Evolutionary conservation across 2,888 invertebrate species (phyloP).

Genomic region (Helleia helle): DNA sequence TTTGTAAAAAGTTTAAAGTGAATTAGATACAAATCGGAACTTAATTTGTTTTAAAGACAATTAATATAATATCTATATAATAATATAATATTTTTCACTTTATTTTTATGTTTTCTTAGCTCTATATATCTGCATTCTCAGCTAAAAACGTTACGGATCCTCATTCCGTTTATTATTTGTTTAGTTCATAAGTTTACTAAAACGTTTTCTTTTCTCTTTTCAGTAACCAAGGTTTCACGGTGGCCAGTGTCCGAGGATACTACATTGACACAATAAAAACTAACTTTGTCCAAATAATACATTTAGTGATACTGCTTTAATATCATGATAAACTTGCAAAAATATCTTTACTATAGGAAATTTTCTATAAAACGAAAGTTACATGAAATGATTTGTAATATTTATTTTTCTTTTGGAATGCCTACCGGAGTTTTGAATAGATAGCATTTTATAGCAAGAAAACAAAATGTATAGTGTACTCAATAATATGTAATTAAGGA

Average conservation of each 20-base stretch:
- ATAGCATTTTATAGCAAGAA: slow-evolving; percentile 74
- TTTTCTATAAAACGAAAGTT: slow-evolving; percentile 70
- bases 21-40: too few relatives aligned
- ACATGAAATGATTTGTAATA: slow-evolving; percentile 58
- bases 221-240: slow-evolving; percentile 55
- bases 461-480: slow-evolving; percentile 70
- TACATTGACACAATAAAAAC: slow-evolving; percentile 58
- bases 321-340: slow-evolving; percentile 69
- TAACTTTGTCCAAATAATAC: slow-evolving; percentile 68
- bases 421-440: slow-evolving; percentile 72
- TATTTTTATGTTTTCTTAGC: too few relatives aligned
- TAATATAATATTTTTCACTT: too few relatives aligned
- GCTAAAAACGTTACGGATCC: too few relatives aligned
- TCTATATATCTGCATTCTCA: too few relatives aligned
- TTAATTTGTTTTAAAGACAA: too few relatives aligned
- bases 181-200: too few relatives aligned
- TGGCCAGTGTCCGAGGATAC: slow-evolving; percentile 40
- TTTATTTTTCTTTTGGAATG: slow-evolving; percentile 64
- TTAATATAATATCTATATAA: too few relatives aligned
- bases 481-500: slow-evolving; percentile 72
- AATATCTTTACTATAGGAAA: slow-evolving; percentile 67
- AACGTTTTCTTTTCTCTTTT: slow-evolving; percentile 28
- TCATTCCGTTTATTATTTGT: too few relatives aligned
- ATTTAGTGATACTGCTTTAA: slow-evolving; percentile 74
- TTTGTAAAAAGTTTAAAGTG: too few relatives aligned